Evolutionary conservation across 2,113 vertebrate genomes (phyloP), one percentile per base, ranked within the genome.

Genomic region (Uria aalge): DNA sequence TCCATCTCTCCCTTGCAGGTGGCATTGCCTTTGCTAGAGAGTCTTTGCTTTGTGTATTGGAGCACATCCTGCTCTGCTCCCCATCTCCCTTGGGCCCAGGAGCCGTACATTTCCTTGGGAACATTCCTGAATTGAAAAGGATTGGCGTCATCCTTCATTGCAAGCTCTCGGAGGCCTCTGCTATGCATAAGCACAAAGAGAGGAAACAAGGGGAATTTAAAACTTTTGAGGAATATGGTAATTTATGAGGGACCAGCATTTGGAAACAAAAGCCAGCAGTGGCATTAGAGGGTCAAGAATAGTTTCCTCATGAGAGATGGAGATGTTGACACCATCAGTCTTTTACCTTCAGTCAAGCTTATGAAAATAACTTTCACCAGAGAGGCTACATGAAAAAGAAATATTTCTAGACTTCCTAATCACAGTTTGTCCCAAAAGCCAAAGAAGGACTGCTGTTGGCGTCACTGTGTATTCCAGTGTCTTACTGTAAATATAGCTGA

Each of bases 101-200:
- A 97, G 95, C 69, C 41, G 0, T 92, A 73, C 71, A 95, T 87
- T 97, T 97, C 97, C 97, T 95, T 97, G 97, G 94, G 96, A 97
- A 97, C 94, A 91, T 95, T 97, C 88, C 66, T 95, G 36, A 32
- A 14, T 74, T 95, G 76, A 66, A 94, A 91, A 75, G 81, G 34
- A 95, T 82, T 96, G 86, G 71, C 93, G 91, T 96, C 95, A 96
- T 95, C 78, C 71, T 90, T 87, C 88, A 68, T 29, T 86, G 84
- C 76, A 81, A 84, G 69, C 43, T 63, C 52, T 91, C 29, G 0
- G 82, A 92, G 81, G 50, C 62, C 63, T 81, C 82, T 95, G 67
- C n/a, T 91, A 27, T 75, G 62, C 89, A 66, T 66, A 75, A 92
- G 87, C 80, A 97, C 94, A 97, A 94, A 97, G 81, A 85, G 14